Base-by-base conservation (phyloP, 2,888 invertebrate genomes). In the Listrodromus nycthemerus region DNA sequence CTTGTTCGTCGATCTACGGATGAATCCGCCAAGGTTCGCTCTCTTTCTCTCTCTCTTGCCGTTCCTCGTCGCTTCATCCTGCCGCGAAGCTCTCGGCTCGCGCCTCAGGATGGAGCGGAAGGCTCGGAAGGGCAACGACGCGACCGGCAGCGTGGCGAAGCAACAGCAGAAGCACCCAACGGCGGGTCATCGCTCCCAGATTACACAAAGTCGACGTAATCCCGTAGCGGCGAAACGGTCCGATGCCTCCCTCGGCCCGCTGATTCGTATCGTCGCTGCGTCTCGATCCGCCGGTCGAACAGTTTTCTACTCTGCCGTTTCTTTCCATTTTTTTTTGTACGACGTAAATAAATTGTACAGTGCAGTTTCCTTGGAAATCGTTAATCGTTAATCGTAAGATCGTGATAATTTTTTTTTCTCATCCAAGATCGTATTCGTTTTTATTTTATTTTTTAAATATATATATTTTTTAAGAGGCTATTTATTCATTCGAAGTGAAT, bases 141-240 rank as follows among this genome's bases (percentile, higher is more conserved):
- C 37, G 77, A 80, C 73, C 73, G 80, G 55, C 65, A 63, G 21
- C 50, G 2, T n/a, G 58, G 63, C 61, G 37, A 27, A 69, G 71
- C 71, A 52, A 50, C 48, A 74, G 21, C 24, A 74, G 74, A 55
- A 52, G 75, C 80, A 80, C 66, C 76, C 78, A 83, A 63, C 80
- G 80, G 21, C 86, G 79, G 89, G 89, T 89, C 89, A 89, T 88
- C 87, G 89, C 87, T 86, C 89, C 87, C 87, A 89, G 88, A 87
- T 88, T 89, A 87, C 88, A 86, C 87, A 77, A 84, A 87, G 86
- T 85, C 86, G 78, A 85, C 79, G 85, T 87, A 87, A 88, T 88
- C 88, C 86, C 82, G 86, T 84, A 69, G 73, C 84, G 84, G 80
- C 85, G 79, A 67, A 82, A 84, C 81, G 81, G 77, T 85, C 78